Conservation (phyloP, 2,888 invertebrate genomes). For the Aphodius sticticus region DNA sequence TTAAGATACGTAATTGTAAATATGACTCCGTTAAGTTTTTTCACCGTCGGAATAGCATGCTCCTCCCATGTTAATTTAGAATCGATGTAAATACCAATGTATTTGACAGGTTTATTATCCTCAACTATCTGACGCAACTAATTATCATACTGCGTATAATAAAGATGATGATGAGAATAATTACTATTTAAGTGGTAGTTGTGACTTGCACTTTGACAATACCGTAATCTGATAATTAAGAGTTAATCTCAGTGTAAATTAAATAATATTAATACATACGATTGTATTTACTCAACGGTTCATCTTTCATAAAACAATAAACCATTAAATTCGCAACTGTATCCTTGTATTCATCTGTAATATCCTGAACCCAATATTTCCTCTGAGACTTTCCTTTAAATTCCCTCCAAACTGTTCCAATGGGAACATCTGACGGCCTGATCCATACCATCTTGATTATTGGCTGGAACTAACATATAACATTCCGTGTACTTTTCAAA, state of each 20-base stretch:
- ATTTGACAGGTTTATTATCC: too few species aligned
- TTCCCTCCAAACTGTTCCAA: constrained; percentile 60
- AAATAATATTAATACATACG: constrained; percentile 50
- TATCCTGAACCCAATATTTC: constrained; percentile 63
- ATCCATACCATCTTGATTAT: constrained; percentile 48
- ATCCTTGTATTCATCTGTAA: constrained; percentile 60
- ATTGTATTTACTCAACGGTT: constrained; percentile 62
- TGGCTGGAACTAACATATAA: neutral
- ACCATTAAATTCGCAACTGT: constrained; percentile 59
- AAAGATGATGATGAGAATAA: too few species aligned
- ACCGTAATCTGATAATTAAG: too few species aligned
- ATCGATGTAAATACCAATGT: too few species aligned
- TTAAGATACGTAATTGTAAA: too few species aligned
- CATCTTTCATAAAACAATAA: constrained; percentile 62
- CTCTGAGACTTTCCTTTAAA: constrained; percentile 55
- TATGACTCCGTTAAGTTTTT: too few species aligned
- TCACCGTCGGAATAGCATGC: too few species aligned
- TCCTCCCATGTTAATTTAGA: too few species aligned
- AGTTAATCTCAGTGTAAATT: neutral
- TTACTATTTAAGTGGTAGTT: too few species aligned
- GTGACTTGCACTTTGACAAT: too few species aligned
- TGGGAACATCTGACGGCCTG: constrained; percentile 57
- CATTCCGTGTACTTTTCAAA: neutral
- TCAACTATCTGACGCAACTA: too few species aligned
- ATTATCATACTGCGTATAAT: too few species aligned